Conservation (phyloP, 2,113 vertebrate genomes). For the Podilymbus podiceps region DNA sequence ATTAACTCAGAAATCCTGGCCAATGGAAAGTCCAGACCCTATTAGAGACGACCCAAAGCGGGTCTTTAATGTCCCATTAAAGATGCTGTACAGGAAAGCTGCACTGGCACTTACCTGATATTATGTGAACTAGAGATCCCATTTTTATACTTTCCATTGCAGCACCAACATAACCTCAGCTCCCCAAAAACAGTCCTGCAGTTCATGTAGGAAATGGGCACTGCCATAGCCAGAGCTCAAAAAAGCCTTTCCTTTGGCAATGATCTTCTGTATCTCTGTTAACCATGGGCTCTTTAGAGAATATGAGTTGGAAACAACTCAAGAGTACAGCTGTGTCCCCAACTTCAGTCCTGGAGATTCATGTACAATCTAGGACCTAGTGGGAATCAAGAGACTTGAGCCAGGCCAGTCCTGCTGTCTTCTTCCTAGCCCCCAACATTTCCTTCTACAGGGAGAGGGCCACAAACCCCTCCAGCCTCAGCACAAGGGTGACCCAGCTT, state of each 20-base stretch:
- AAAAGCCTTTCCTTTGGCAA: background rate
- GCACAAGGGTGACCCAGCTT: fast-evolving
- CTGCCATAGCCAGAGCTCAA: background rate
- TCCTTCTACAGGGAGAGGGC: background rate
- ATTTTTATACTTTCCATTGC: background rate
- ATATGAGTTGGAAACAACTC: background rate
- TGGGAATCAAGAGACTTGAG: background rate
- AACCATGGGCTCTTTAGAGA: background rate
- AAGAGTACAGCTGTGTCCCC: background rate
- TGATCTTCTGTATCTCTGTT: background rate
- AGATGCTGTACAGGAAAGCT: background rate
- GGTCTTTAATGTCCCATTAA: background rate
- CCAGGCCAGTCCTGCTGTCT: background rate
- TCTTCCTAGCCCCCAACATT: background rate
- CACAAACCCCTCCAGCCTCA: background rate
- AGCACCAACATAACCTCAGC: background rate
- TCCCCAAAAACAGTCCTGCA: background rate
- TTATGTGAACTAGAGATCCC: background rate
- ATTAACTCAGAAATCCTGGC: background rate
- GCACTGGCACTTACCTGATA: background rate
- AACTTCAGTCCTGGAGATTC: background rate
- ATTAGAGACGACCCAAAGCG: background rate
- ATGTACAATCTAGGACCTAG: background rate
- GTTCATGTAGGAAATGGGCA: background rate
- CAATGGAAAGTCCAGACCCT: background rate